Percentiles rank a stretch among this genome's conserved stretches.
These are phyloP conservation scores for Myiothlypis coronata DNA, from an alignment of 2,797 vertebrate species.

Conservation along the genomic window DNA sequence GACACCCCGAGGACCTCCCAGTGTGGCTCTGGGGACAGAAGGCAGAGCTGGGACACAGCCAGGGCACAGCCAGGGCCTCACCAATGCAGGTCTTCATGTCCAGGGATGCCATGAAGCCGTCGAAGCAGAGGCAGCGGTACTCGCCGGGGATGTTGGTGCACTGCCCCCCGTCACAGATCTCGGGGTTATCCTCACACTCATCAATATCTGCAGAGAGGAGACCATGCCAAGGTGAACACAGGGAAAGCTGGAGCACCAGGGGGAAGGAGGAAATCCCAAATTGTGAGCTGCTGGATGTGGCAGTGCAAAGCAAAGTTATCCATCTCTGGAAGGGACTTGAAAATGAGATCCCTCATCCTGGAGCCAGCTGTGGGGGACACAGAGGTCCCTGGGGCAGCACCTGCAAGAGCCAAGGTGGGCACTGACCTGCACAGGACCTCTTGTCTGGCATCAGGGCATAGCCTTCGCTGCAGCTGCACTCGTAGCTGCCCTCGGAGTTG, in stretches of 20 bases:
- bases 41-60: fast-evolving
- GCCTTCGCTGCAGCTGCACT: conserved; percentile 88
- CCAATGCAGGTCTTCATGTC: conserved; percentile 90
- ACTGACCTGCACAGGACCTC: conserved; percentile 84
- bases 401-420: fast-evolving
- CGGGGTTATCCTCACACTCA: conserved; percentile 89
- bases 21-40: too few species aligned
- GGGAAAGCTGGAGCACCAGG: fast-evolving
- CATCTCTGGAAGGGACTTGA: neutral
- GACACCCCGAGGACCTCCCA: neutral
- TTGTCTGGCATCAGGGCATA: conserved; percentile 89
- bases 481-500: conserved; percentile 91
- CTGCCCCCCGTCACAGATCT: conserved; percentile 90
- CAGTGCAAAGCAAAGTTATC: neutral
- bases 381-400: neutral
- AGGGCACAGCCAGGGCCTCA: conserved; percentile 62
- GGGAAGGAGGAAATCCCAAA: neutral
- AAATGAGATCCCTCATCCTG: neutral
- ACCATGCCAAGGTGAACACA: fast-evolving
- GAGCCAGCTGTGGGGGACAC: neutral
- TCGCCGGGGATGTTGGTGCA: conserved; percentile 90
- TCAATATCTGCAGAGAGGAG: conserved; percentile 82
- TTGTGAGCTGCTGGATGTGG: fast-evolving
- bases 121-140: conserved; percentile 90
- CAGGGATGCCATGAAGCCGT: conserved; percentile 90